A percentile compares a stretch with the other conserved stretches of the same genome.
Evolutionary conservation across 2,113 vertebrate species (phyloP).

Genomic region (Bujurquina vittata): DNA sequence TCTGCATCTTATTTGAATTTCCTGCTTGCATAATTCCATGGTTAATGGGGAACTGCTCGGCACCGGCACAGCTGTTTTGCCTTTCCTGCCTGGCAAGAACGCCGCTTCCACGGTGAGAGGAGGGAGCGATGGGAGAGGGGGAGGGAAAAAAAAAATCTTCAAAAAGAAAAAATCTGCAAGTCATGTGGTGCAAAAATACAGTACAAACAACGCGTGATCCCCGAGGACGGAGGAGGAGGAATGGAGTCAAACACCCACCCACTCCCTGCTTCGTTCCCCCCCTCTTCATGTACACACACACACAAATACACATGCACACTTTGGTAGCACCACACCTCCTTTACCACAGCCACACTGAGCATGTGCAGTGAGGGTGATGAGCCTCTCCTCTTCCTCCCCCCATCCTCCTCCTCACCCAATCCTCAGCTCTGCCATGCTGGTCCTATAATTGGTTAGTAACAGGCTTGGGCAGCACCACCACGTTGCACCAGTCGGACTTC

Average conservation of each 20-base stretch:
- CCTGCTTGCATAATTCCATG: constrained; percentile 75
- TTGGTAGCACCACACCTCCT: constrained; percentile 47
- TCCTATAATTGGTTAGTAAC: constrained; percentile 63
- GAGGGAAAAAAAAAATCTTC: constrained; percentile 11
- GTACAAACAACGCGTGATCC: constrained; percentile 72
- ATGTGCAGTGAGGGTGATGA: constrained; percentile 52
- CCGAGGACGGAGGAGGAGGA: constrained; percentile 50
- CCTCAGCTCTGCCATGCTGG: constrained; percentile 44
- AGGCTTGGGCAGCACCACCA: constrained; percentile 44
- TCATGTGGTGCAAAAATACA: constrained; percentile 71
- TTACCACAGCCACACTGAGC: constrained; percentile 48
- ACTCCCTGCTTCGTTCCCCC: constrained; percentile 2
- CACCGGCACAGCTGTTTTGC: constrained; percentile 68
- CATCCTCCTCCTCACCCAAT: constrained; percentile 10
- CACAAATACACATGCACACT: not conserved
- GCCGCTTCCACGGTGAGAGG: constrained; percentile 17
- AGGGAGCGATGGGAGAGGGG: not conserved
- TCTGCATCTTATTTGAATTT: constrained; percentile 80
- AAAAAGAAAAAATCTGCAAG: constrained; percentile 69
- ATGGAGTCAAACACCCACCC: constrained; percentile 50
- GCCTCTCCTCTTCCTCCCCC: not conserved
- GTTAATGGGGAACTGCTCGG: constrained; percentile 70
- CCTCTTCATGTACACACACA: not conserved
- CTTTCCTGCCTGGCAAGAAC: constrained; percentile 71
- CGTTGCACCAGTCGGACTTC: constrained; percentile 52